A percentile compares a stretch with the other conserved stretches of the same genome.
phyloP scores from a whole-genome alignment of 2,113 vertebrate genomes.

The Oryzias woworae region DNA sequence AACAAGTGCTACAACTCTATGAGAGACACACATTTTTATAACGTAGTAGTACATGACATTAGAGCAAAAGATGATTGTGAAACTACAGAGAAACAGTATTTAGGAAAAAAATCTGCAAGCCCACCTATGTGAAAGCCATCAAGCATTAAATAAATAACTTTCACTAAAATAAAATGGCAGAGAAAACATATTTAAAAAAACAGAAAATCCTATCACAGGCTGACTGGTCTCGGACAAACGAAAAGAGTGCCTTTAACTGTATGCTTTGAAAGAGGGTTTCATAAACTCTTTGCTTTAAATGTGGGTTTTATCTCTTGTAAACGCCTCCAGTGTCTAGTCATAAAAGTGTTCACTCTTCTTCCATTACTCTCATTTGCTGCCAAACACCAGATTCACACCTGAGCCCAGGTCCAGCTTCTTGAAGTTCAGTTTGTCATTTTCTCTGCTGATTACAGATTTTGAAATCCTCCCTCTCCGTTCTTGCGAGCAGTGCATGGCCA shows the following conservation, averaged over 20 bases:
- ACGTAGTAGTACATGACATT: too few relatives aligned
- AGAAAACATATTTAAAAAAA: conserved; percentile 7
- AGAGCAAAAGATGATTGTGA: neutral
- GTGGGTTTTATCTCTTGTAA: conserved; percentile 27
- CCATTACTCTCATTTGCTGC: conserved; percentile 3
- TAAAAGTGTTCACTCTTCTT: conserved; percentile 1
- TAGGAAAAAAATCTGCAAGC: neutral
- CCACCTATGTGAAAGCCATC: neutral
- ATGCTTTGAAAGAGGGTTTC: neutral
- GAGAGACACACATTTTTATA: too few relatives aligned
- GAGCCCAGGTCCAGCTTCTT: neutral
- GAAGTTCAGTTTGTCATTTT: conserved; percentile 6
- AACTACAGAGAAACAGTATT: conserved; percentile 1
- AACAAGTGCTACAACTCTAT: too few relatives aligned
- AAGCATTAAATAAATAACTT: conserved; percentile 1
- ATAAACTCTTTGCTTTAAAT: conserved; percentile 1
- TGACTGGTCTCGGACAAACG: conserved; percentile 22
- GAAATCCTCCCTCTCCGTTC: conserved; percentile 4
- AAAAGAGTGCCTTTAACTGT: conserved; percentile 8
- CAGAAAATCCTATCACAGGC: conserved; percentile 3
- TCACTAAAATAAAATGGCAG: neutral
- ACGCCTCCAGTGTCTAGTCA: conserved; percentile 18
- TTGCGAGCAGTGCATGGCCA: conserved; percentile 2
- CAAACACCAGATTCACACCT: conserved; percentile 14
- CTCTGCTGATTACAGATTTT: conserved; percentile 12